phyloP scores from a whole-genome alignment of 2,113 vertebrate species.

The Tenebrosternarchus preto region DNA sequence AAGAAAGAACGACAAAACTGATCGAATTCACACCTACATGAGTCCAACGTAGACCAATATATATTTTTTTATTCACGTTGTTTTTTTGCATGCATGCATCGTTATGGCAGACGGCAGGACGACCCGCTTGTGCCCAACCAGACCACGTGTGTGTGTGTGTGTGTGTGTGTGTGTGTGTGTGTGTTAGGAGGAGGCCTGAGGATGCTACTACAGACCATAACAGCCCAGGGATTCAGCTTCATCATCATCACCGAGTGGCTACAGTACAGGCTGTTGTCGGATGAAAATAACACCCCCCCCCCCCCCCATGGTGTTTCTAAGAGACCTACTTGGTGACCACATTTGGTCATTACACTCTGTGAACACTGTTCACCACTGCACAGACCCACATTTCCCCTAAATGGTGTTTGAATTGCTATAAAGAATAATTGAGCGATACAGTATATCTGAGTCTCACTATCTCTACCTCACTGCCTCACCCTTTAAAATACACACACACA shows the following conservation, averaged over 20 bases:
- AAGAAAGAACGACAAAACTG: no score
- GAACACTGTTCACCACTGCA: not conserved
- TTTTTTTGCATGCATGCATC: no score
- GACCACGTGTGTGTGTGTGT: no score
- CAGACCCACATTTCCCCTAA: not conserved
- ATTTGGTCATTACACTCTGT: not conserved
- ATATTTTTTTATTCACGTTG: no score
- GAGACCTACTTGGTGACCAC: constrained; percentile 2
- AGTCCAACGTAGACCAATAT: no score
- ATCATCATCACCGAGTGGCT: not conserved
- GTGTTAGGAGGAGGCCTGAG: no score
- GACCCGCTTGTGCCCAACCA: no score
- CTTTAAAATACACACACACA: not conserved
- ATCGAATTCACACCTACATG: no score
- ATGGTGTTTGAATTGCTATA: not conserved
- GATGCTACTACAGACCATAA: not conserved
- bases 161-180: no score
- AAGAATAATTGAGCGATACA: constrained; percentile 19
- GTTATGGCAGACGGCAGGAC: no score
- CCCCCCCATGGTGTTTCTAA: not conserved
- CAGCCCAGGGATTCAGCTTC: not conserved
- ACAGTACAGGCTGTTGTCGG: not conserved
- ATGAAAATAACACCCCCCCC: no score
- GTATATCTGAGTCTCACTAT: not conserved
- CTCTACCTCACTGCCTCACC: not conserved